These are phyloP conservation scores for Holothuria leucospilota DNA, from an alignment of 53 echinoderm and acorn worm genomes.

Conservation along the genomic window DNA sequence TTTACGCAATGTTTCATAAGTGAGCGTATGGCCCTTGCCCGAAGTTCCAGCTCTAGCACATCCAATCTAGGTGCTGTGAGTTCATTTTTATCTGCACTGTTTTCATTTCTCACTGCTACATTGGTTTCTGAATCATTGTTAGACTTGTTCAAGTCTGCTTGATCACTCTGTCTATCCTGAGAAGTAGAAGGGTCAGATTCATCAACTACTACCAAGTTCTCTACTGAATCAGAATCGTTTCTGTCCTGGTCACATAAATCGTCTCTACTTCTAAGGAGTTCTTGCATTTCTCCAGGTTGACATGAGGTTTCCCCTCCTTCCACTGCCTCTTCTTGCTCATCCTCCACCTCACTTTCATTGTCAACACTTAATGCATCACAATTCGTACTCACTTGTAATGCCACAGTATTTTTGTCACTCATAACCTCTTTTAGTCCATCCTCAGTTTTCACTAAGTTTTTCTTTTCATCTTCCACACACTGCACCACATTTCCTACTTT, in stretches of 20 bases:
- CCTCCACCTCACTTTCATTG: constrained; percentile 1
- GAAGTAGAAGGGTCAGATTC: not conserved
- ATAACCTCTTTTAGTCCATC: too few relatives aligned
- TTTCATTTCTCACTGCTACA: too few relatives aligned
- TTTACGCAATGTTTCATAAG: constrained; percentile 86
- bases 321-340: not conserved
- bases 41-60: constrained; percentile 88
- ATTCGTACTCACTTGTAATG: not conserved
- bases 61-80: constrained; percentile 65
- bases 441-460: too few relatives aligned
- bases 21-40: constrained; percentile 92
- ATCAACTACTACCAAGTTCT: not conserved
- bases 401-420: too few relatives aligned
- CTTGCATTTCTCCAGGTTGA: not conserved
- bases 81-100: too few relatives aligned
- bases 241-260: not conserved
- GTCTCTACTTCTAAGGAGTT: not conserved
- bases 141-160: too few relatives aligned
- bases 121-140: not conserved
- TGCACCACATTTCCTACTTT: too few relatives aligned
- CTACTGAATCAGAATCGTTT: not conserved
- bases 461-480: too few relatives aligned
- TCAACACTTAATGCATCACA: not conserved
- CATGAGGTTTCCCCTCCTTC: not conserved
- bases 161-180: not conserved